Evolutionary conservation across 2,888 invertebrate genomes (phyloP).

Genomic region (Isoperla grammatica): DNA sequence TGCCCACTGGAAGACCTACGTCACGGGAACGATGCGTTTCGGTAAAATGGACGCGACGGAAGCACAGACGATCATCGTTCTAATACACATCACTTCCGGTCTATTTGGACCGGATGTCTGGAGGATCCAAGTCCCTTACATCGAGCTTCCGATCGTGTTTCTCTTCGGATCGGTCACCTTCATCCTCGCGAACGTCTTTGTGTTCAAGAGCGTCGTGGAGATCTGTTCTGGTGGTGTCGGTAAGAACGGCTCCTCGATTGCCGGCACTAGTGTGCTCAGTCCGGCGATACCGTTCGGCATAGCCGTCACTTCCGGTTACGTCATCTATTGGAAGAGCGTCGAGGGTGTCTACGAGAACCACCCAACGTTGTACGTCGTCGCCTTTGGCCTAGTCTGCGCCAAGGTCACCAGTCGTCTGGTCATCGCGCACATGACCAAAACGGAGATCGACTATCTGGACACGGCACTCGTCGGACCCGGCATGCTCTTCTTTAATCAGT

Average conservation of each 20-base stretch:
- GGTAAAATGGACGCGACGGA: constrained; percentile 96
- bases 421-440: constrained; percentile 12
- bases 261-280: constrained; percentile 47
- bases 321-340: not conserved
- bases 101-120: constrained; percentile 83
- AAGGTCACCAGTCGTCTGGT: constrained; percentile 7
- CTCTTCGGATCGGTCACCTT: not conserved
- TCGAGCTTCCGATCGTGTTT: constrained; percentile 11
- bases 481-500: constrained; percentile 1
- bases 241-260: constrained; percentile 98
- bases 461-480: not conserved
- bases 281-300: not conserved
- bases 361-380: constrained; percentile 1
- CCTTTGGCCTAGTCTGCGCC: constrained; percentile 8
- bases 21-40: constrained; percentile 75
- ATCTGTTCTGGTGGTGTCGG: constrained; percentile 56
- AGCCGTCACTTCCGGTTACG: not conserved
- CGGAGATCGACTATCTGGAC: not conserved
- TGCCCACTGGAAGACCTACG: constrained; percentile 99
- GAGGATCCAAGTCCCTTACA: constrained; percentile 59
- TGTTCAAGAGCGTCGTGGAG: constrained; percentile 59
- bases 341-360: constrained; percentile 1
- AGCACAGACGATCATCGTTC: constrained; percentile 91
- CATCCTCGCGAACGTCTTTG: not conserved
- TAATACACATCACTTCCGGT: constrained; percentile 80